Evolutionary conservation across 2,888 invertebrate genomes (phyloP).

Genomic region (Noctua fimbriata): DNA sequence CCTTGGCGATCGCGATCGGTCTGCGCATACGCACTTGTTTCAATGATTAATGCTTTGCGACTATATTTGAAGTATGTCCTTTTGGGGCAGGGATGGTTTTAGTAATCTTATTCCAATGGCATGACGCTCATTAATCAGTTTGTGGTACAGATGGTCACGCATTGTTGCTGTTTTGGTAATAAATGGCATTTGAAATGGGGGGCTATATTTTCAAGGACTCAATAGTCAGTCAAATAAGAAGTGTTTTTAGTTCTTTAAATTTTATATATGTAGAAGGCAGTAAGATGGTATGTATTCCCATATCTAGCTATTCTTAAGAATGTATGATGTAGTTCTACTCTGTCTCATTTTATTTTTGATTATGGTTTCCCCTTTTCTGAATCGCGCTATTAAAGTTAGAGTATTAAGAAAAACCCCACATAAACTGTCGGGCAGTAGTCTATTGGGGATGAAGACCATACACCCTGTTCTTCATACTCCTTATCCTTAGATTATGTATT

Average conservation of each 20-base stretch:
- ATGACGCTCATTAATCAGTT: slow-evolving; percentile 37
- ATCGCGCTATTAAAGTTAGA: no score
- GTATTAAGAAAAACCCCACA: no score
- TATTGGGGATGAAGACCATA: no score
- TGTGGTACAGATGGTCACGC: slow-evolving; percentile 30
- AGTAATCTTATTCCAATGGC: slow-evolving; percentile 18
- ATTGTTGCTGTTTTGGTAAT: slow-evolving; percentile 11
- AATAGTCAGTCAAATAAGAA: background rate
- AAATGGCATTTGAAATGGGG: background rate
- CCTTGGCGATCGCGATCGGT: background rate
- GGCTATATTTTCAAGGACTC: background rate
- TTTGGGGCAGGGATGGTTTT: slow-evolving; percentile 41
- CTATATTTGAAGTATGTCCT: slow-evolving; percentile 37
- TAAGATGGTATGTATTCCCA: background rate
- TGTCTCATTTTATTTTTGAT: background rate
- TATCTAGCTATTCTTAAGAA: background rate
- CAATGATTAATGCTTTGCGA: slow-evolving; percentile 49
- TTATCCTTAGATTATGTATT: background rate
- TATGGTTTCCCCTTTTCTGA: no score
- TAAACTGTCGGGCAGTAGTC: no score
- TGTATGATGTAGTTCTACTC: background rate
- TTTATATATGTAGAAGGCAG: background rate
- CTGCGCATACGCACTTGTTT: slow-evolving; percentile 33
- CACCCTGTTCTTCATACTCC: background rate
- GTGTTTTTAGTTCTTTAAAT: background rate